These are phyloP conservation scores for Mimas tiliae DNA, from an alignment of 2,888 invertebrate species.

Conservation along the genomic window DNA sequence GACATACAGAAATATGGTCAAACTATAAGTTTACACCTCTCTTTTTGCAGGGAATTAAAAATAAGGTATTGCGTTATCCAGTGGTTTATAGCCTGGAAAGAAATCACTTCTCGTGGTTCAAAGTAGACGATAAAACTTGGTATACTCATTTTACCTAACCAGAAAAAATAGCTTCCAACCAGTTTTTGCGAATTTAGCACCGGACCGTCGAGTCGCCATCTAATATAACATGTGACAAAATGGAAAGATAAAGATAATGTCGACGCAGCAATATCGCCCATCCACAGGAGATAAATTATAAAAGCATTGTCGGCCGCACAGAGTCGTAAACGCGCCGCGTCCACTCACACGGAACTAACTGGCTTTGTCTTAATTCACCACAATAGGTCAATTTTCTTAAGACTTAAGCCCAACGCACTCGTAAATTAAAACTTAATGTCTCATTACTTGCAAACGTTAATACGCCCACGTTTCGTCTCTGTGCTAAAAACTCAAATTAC, in stretches of 20 bases:
- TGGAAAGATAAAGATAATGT: constrained; percentile 42
- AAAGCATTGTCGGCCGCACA: constrained; percentile 69
- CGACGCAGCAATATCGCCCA: constrained; percentile 58
- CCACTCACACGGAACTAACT: constrained; percentile 76
- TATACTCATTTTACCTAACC: not conserved
- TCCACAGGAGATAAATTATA: constrained; percentile 73
- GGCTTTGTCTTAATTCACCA: constrained; percentile 79
- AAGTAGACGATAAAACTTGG: not conserved
- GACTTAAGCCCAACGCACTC: constrained; percentile 73
- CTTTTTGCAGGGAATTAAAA: too few species aligned
- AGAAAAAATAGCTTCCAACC: not conserved
- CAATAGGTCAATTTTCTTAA: constrained; percentile 82
- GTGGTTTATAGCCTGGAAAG: too few species aligned
- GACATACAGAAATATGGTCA: too few species aligned
- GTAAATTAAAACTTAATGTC: constrained; percentile 82
- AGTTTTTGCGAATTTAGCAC: not conserved
- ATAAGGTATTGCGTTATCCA: too few species aligned
- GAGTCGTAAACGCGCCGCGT: constrained; percentile 63
- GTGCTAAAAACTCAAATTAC: constrained; percentile 53
- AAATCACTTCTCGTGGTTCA: not conserved
- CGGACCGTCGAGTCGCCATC: not conserved
- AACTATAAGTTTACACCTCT: too few species aligned
- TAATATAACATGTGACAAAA: constrained; percentile 36
- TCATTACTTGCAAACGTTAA: constrained; percentile 79
- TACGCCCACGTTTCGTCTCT: constrained; percentile 59